These are phyloP conservation scores for Seira sanloemensis DNA, from an alignment of 2,888 invertebrate genomes.

Conservation along the genomic window DNA sequence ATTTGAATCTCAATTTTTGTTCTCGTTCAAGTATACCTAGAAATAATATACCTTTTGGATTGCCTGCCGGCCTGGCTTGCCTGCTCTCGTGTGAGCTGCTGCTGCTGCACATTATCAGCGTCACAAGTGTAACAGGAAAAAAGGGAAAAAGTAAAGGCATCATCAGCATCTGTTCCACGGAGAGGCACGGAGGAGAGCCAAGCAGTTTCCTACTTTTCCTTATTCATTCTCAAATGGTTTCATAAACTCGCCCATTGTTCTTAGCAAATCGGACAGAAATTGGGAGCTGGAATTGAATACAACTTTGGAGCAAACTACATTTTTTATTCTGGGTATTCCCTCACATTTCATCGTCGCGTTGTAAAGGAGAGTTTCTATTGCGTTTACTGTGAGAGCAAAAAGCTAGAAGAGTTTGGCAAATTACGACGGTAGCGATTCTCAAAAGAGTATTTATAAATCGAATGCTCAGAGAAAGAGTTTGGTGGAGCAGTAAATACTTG, in stretches of 20 bases:
- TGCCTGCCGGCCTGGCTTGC: constrained; percentile 35
- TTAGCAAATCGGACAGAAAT: constrained; percentile 26
- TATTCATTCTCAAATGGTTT: constrained; percentile 20
- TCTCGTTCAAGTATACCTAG: constrained; percentile 41
- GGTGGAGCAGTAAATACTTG: too few species aligned
- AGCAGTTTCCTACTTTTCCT: neutral
- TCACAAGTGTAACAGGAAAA: neutral
- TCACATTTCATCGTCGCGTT: too few species aligned
- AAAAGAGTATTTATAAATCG: too few species aligned
- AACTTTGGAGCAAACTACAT: too few species aligned
- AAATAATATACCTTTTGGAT: constrained; percentile 29
- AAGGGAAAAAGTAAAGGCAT: neutral
- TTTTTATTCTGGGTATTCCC: too few species aligned
- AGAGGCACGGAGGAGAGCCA: neutral
- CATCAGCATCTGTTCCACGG: neutral
- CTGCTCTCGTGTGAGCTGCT: neutral
- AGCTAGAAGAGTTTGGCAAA: too few species aligned
- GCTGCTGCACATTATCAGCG: neutral
- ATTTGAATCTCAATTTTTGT: constrained; percentile 53
- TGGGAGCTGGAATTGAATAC: neutral
- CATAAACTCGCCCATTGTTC: constrained; percentile 51
- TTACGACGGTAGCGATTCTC: too few species aligned
- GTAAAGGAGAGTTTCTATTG: too few species aligned
- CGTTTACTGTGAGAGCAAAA: too few species aligned
- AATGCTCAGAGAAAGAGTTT: too few species aligned